phyloP scores from a whole-genome alignment of 2,888 invertebrate species.

The Anoplius nigerrimus region DNA sequence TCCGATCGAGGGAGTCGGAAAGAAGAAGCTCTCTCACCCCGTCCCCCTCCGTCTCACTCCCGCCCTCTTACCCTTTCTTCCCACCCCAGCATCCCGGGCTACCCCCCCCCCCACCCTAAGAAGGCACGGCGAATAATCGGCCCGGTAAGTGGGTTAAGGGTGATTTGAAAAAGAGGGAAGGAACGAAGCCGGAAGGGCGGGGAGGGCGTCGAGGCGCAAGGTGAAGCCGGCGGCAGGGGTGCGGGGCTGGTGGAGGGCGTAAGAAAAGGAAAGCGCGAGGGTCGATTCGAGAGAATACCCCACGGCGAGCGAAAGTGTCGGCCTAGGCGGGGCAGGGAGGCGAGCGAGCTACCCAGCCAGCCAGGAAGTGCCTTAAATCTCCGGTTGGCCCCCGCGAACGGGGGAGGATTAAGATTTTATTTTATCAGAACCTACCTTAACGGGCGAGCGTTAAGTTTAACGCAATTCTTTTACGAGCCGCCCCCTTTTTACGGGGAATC shows the following conservation, averaged over 20 bases:
- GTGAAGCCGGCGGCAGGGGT: background rate
- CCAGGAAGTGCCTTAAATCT: constrained; percentile 59
- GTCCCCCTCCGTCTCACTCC: background rate
- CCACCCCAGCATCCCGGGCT: background rate
- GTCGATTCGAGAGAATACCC: constrained; percentile 5
- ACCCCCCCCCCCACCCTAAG: background rate
- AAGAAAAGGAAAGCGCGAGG: constrained; percentile 7
- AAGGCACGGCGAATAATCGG: constrained; percentile 8
- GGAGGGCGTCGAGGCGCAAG: background rate
- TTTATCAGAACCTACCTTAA: constrained; percentile 64
- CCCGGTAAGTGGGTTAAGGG: background rate
- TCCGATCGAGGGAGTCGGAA: background rate
- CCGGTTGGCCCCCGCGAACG: constrained; percentile 45
- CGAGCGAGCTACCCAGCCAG: no score
- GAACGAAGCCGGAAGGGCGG: background rate
- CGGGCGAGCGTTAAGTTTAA: constrained; percentile 60
- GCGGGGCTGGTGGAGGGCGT: background rate
- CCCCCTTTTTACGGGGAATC: constrained; percentile 56
- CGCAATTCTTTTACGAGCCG: constrained; percentile 62
- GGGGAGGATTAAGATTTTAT: constrained; percentile 65
- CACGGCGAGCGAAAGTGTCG: constrained; percentile 7
- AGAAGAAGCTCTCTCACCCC: background rate
- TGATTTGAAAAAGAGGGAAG: background rate
- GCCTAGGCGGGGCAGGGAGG: constrained; percentile 23
- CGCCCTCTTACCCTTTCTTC: background rate